phyloP scores from a whole-genome alignment of 1,140 invertebrate species.

The Drosophila micromelanica region DNA sequence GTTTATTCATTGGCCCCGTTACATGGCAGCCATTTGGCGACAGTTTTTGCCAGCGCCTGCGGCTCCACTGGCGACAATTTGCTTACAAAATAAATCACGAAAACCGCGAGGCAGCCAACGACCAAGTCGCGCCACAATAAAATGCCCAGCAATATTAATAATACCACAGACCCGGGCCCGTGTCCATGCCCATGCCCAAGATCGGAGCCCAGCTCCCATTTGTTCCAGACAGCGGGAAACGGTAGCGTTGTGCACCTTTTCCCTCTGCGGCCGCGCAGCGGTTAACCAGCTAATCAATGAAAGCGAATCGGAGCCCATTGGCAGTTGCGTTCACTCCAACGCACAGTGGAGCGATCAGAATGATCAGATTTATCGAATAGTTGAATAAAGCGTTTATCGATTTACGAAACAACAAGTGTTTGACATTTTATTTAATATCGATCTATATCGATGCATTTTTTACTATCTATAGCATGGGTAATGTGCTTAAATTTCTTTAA shows the following conservation, averaged over 20 bases:
- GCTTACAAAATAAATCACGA: constrained; percentile 83
- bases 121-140: constrained; percentile 56
- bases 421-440: too few species aligned
- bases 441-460: too few species aligned
- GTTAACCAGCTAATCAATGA: constrained; percentile 15
- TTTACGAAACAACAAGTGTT: too few species aligned
- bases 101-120: constrained; percentile 35
- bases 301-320: constrained; percentile 14
- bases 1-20: constrained; percentile 64
- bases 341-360: constrained; percentile 9
- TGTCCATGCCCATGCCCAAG: not conserved
- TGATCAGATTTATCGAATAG: not conserved
- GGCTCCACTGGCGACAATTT: constrained; percentile 67
- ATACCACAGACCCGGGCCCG: constrained; percentile 21
- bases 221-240: constrained; percentile 11
- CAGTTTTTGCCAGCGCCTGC: constrained; percentile 50
- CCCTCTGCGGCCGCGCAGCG: constrained; percentile 1
- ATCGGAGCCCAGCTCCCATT: not conserved
- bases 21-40: constrained; percentile 67
- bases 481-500: too few species aligned
- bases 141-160: constrained; percentile 70
- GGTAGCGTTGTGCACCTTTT: constrained; percentile 12
- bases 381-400: not conserved
- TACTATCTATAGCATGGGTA: too few species aligned
- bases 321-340: not conserved